Evolutionary conservation across 92 coral and sea anemone species (phyloP).

Genomic region (Plumapathes pennacea): DNA sequence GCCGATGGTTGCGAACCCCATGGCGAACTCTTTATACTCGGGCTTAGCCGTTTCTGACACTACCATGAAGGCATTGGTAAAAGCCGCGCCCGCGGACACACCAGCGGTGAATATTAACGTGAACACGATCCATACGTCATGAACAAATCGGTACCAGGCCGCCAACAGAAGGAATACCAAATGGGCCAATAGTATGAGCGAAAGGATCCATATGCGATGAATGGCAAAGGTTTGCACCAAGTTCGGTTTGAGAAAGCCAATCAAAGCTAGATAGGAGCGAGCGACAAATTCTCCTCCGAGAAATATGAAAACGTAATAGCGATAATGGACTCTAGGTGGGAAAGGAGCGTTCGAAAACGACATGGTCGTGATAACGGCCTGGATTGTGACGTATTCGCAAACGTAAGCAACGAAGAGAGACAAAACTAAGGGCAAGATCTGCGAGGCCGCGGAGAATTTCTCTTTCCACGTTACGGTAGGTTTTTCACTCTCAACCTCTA

Average conservation of each 20-base stretch:
- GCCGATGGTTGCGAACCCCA: slow-evolving; percentile 92
- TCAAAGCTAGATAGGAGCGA: slow-evolving; percentile 73
- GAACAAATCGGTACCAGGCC: slow-evolving; percentile 83
- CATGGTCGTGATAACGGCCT: slow-evolving; percentile 87
- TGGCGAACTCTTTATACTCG: slow-evolving; percentile 73
- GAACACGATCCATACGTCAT: slow-evolving; percentile 81
- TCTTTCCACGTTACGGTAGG: slow-evolving; percentile 68
- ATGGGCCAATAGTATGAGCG: slow-evolving; percentile 57
- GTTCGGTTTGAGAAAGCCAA: slow-evolving; percentile 60
- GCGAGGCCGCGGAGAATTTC: slow-evolving; percentile 57
- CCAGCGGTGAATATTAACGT: slow-evolving; percentile 84
- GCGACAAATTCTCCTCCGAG: slow-evolving; percentile 85
- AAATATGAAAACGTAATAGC: slow-evolving; percentile 80
- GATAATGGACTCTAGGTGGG: slow-evolving; percentile 85
- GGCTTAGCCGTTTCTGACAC: slow-evolving; percentile 72
- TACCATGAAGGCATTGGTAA: slow-evolving; percentile 76
- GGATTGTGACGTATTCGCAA: slow-evolving; percentile 82
- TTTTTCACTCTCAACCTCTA: not conserved
- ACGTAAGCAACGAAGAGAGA: slow-evolving; percentile 77
- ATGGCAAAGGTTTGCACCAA: slow-evolving; percentile 53
- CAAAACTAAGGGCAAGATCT: slow-evolving; percentile 63
- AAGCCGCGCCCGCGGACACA: slow-evolving; percentile 82
- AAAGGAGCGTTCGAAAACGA: slow-evolving; percentile 86
- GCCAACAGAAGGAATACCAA: slow-evolving; percentile 66
- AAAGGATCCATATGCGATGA: slow-evolving; percentile 61